These are phyloP conservation scores for Phalera bucephala DNA, from an alignment of 2,888 invertebrate species.

Conservation along the genomic window DNA sequence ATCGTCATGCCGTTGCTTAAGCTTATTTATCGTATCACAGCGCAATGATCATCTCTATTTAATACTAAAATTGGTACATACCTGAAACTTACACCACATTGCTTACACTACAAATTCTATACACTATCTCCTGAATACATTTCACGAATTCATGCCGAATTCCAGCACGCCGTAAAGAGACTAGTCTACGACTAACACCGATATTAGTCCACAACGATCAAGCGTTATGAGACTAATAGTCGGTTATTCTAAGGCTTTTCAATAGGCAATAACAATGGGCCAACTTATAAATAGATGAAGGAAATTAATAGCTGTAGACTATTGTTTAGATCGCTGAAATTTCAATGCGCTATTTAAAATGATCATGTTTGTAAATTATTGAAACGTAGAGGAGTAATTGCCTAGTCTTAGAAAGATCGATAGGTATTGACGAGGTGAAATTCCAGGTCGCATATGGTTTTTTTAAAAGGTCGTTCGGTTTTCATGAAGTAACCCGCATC, in stretches of 20 bases:
- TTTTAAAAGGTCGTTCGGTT: too few species aligned
- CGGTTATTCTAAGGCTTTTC: too few species aligned
- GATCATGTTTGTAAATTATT: too few species aligned
- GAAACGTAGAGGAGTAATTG: too few species aligned
- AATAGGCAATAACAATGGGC: neutral
- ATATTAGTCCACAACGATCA: neutral
- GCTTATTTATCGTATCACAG: too few species aligned
- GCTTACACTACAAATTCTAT: neutral
- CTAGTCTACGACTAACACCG: neutral
- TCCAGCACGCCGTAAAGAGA: neutral
- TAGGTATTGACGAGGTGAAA: too few species aligned
- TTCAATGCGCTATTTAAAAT: too few species aligned
- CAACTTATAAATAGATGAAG: neutral
- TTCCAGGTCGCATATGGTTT: too few species aligned
- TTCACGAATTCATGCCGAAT: neutral
- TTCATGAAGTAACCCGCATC: too few species aligned
- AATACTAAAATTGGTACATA: neutral
- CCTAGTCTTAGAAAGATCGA: too few species aligned
- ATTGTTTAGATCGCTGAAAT: slow-evolving; percentile 24
- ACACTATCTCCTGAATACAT: neutral
- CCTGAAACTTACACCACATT: neutral
- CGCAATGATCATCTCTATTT: too few species aligned
- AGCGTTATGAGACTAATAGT: neutral
- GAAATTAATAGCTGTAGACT: neutral
- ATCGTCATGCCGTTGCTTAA: too few species aligned